Conservation (phyloP, 2,797 vertebrate genomes). For the Micromesistius poutassou region DNA sequence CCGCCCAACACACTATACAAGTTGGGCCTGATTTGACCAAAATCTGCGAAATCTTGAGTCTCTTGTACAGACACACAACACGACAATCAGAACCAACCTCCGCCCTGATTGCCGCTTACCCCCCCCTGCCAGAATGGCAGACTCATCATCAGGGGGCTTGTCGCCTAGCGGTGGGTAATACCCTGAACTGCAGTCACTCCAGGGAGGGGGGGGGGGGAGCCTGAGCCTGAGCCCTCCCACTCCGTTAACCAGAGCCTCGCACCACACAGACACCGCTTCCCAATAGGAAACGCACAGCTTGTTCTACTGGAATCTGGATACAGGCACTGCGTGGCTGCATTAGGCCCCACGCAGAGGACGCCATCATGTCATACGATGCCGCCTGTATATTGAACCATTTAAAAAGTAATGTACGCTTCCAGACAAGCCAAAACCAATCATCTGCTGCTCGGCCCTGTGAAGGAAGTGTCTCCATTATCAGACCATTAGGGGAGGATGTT, state of each 20-base stretch:
- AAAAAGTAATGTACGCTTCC: conserved; percentile 7
- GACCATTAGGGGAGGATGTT: conserved; percentile 20
- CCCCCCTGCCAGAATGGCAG: too few relatives aligned
- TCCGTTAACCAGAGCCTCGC: neutral
- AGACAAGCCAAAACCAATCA: conserved; percentile 12
- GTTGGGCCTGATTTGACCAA: too few relatives aligned
- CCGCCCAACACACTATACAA: too few relatives aligned
- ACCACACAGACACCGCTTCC: neutral
- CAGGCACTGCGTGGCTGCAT: neutral
- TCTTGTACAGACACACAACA: too few relatives aligned
- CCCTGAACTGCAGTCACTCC: neutral
- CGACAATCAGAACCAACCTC: too few relatives aligned
- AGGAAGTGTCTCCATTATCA: conserved; percentile 33
- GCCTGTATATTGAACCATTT: neutral
- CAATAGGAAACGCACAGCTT: neutral
- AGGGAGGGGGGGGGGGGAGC: neutral
- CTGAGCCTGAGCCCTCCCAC: neutral
- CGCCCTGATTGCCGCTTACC: too few relatives aligned
- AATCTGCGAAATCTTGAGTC: too few relatives aligned
- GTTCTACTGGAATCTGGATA: neutral
- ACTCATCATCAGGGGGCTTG: neutral
- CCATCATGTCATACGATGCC: neutral
- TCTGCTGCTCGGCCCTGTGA: conserved; percentile 2
- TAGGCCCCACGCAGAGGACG: neutral
- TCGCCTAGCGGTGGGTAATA: neutral